A percentile compares a stretch with the other conserved stretches of the same genome.
Conservation (phyloP, 2,888 invertebrate species). For the Drosophila formosana region DNA sequence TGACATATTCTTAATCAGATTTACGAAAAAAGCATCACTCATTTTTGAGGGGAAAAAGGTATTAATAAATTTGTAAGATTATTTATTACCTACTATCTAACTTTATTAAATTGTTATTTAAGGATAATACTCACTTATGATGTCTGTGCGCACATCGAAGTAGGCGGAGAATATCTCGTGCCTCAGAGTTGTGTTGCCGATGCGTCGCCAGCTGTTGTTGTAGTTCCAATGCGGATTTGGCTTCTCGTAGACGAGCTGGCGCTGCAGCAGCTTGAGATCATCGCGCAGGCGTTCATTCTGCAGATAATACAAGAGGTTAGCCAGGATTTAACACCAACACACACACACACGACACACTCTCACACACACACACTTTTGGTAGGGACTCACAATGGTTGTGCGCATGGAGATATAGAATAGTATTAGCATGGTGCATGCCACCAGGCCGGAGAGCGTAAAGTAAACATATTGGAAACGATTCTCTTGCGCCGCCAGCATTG, state of each 20-base stretch:
- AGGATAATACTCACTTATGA: slow-evolving; percentile 55
- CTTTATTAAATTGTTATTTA: not conserved
- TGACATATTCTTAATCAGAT: too few relatives aligned
- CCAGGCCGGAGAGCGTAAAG: slow-evolving; percentile 81
- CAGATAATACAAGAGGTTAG: slow-evolving; percentile 11
- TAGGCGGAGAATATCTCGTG: slow-evolving; percentile 85
- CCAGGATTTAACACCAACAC: not conserved
- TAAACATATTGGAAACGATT: slow-evolving; percentile 82
- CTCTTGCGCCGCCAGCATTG: slow-evolving; percentile 72
- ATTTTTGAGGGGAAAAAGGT: too few relatives aligned
- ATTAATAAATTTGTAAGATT: too few relatives aligned
- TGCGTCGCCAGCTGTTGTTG: slow-evolving; percentile 81
- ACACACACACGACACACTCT: slow-evolving; percentile 5
- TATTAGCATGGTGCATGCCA: slow-evolving; percentile 80
- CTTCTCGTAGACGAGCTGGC: slow-evolving; percentile 70
- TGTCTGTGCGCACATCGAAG: slow-evolving; percentile 84
- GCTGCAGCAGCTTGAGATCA: slow-evolving; percentile 75
- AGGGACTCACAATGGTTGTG: slow-evolving; percentile 79
- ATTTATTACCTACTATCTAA: too few relatives aligned
- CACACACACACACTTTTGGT: slow-evolving; percentile 2
- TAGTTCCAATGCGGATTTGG: slow-evolving; percentile 80
- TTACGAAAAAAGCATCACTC: too few relatives aligned
- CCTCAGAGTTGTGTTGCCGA: slow-evolving; percentile 75
- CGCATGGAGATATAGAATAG: slow-evolving; percentile 81
- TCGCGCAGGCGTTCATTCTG: slow-evolving; percentile 77